Base-by-base conservation (phyloP, 2,113 vertebrate genomes). In the Amphilophus citrinellus region DNA sequence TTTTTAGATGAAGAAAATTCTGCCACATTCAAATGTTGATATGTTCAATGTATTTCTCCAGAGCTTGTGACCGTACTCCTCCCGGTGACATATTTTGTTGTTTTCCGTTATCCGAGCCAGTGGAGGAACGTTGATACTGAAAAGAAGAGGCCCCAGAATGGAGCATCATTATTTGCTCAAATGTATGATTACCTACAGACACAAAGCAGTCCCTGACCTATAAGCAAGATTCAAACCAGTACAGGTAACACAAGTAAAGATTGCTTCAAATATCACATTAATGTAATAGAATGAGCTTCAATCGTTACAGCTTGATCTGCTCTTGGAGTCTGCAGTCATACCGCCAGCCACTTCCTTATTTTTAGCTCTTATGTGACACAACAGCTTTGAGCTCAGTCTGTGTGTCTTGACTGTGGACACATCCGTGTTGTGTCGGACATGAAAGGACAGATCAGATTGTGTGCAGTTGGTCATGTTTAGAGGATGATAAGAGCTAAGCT, bases 401-500 rank as follows among this genome's bases (percentile, higher is more conserved):
- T 1, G 11, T 73, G 1, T 53, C 27, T 53, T 32, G 27, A 32
- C 7, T 35, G 56, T 75, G 81, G 66, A 53, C 66, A 53, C 27
- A 73, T 32, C 66, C 77, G 42, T 44, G 24, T 15, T 14, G 2
- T 10, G 56, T 20, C 27, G 10, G 77, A 62, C 89, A 71, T 61
- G 76, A 84, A 77, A 87, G 79, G 11, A 62, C 35, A 2, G 27
- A 6, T 65, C 7, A 18, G 17, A n/a, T 9, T 63, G 71, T 81
- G 77, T 76, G 39, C 75, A 83, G 84, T 37, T 22, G 77, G 79
- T 62, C 7, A 3, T 75, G 80, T 71, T 73, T 82, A 66, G 60
- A 42, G 78, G 75, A 80, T 47, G 82, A 91, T 87, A 75, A 53
- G 77, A 84, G 79, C 63, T 87, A 77, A 61, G 73, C 81, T 66